Conservation (phyloP, 2,113 vertebrate species). For the Mesoclemmys tuberculata region DNA sequence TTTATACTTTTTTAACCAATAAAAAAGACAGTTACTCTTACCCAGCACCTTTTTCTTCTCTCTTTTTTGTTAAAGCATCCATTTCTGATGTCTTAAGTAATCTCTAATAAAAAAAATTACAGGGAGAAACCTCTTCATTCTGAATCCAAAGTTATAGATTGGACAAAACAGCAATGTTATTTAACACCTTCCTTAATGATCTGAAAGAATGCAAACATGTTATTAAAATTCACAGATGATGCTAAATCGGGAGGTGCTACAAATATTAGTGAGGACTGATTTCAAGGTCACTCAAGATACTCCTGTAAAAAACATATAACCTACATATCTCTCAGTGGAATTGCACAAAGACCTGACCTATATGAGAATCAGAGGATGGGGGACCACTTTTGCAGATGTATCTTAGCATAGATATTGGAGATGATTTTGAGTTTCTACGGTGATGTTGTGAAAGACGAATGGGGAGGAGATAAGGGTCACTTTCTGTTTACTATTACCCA, state of each 20-base stretch:
- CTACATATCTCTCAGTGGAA: too few species aligned
- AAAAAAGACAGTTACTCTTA: background rate
- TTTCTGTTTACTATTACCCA: background rate
- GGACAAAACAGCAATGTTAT: background rate
- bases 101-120: background rate
- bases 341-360: background rate
- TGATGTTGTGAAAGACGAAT: background rate
- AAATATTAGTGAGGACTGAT: conserved; percentile 14
- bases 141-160: background rate
- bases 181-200: background rate
- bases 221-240: background rate
- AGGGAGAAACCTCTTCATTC: background rate
- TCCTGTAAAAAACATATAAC: background rate
- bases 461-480: background rate
- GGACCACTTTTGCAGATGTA: background rate
- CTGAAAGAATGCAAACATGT: background rate
- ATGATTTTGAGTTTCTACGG: background rate
- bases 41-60: background rate
- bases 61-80: background rate
- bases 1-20: background rate
- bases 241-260: background rate
- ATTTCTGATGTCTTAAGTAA: background rate
- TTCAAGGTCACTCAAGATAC: background rate
- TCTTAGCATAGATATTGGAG: background rate
- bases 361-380: background rate